Conservation (phyloP, 2,888 invertebrate genomes). For the Frankliniella fusca region DNA sequence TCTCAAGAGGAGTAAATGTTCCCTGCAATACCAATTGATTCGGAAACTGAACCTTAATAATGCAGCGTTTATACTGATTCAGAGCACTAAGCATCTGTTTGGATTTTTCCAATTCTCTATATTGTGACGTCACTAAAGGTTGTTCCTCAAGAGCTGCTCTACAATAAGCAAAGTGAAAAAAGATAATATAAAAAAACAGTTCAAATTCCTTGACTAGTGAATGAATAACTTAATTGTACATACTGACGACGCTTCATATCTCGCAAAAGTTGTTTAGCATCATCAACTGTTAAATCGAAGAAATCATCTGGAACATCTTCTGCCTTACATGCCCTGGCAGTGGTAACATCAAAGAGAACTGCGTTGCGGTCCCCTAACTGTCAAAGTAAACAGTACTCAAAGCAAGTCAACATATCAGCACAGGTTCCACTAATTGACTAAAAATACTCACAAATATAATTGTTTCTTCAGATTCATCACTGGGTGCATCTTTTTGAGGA, state of each 20-base stretch:
- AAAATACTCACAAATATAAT: slow-evolving; percentile 48
- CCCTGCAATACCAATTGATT: slow-evolving; percentile 82
- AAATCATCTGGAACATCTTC: slow-evolving; percentile 78
- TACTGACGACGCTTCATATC: slow-evolving; percentile 62
- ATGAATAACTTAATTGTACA: not conserved
- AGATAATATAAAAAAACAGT: not conserved
- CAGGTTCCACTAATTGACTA: slow-evolving; percentile 30
- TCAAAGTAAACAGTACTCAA: slow-evolving; percentile 42
- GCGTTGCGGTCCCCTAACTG: slow-evolving; percentile 73
- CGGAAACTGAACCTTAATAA: slow-evolving; percentile 83
- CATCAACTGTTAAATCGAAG: slow-evolving; percentile 78
- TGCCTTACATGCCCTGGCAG: slow-evolving; percentile 54
- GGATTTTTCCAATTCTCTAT: slow-evolving; percentile 58
- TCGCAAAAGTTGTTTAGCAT: slow-evolving; percentile 68
- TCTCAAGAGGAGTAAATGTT: slow-evolving; percentile 72
- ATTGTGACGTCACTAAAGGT: slow-evolving; percentile 65
- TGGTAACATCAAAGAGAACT: slow-evolving; percentile 62
- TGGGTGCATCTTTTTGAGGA: not conserved
- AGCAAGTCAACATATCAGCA: slow-evolving; percentile 22
- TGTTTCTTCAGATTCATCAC: slow-evolving; percentile 41
- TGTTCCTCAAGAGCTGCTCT: slow-evolving; percentile 63
- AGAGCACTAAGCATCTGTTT: slow-evolving; percentile 56
- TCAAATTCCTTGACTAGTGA: not conserved
- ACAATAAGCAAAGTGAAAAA: slow-evolving; percentile 31
- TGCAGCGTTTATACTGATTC: slow-evolving; percentile 67